Percentiles rank a stretch among this genome's conserved stretches.
These are phyloP conservation scores for Sphaeramia orbicularis DNA, from an alignment of 2,797 vertebrate genomes.

Conservation along the genomic window DNA sequence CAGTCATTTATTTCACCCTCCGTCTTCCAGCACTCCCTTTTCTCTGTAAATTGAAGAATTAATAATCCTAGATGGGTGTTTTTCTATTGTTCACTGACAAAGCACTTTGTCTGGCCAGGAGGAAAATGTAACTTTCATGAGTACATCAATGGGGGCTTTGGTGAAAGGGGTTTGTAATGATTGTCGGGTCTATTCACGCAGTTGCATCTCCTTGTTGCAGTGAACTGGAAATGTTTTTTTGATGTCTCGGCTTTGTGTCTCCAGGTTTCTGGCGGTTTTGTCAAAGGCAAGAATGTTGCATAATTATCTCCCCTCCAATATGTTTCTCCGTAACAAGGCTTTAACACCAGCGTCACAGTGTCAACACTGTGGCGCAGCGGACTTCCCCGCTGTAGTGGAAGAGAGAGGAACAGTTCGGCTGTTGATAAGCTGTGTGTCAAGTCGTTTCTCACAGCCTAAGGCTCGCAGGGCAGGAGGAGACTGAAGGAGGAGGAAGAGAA, in stretches of 20 bases:
- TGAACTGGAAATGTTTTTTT: constrained; percentile 50
- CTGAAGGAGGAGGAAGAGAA: constrained; percentile 37
- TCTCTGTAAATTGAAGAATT: constrained; percentile 40
- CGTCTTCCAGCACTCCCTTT: neutral
- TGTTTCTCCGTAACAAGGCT: constrained; percentile 18
- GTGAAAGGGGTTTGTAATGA: constrained; percentile 40
- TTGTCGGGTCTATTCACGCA: constrained; percentile 39
- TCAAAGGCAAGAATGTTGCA: constrained; percentile 30
- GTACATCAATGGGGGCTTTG: constrained; percentile 39
- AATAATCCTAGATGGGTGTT: constrained; percentile 40
- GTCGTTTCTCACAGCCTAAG: constrained; percentile 67
- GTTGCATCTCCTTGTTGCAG: neutral
- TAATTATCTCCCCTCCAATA: constrained; percentile 59
- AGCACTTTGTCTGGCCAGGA: constrained; percentile 44
- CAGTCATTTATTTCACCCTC: neutral
- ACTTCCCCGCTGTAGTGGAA: constrained; percentile 24
- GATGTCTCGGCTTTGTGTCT: constrained; percentile 47
- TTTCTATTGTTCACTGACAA: constrained; percentile 53
- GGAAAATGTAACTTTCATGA: constrained; percentile 37
- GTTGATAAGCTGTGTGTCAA: constrained; percentile 67
- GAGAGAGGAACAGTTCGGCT: constrained; percentile 42
- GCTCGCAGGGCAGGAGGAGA: constrained; percentile 47
- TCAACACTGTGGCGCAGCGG: constrained; percentile 9
- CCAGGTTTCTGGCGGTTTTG: constrained; percentile 30
- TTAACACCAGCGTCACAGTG: constrained; percentile 31